Conservation (phyloP, 2,113 vertebrate genomes). For the Myodes glareolus region DNA sequence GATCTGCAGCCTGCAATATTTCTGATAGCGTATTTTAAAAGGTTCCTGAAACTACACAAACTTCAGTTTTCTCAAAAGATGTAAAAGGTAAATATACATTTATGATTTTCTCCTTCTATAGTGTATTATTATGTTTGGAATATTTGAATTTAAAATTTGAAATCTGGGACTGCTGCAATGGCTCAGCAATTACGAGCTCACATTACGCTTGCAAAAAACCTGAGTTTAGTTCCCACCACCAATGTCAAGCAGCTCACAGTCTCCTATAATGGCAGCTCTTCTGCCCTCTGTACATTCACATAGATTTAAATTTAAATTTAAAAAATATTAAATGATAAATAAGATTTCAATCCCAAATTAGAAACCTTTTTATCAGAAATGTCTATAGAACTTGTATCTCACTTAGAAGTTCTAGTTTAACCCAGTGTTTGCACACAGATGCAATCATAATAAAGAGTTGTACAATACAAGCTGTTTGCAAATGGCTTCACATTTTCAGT, state of each 20-base stretch:
- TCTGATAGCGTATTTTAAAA: slow-evolving; percentile 58
- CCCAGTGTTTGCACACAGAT: background rate
- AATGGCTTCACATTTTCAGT: background rate
- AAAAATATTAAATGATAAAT: background rate
- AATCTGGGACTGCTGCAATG: background rate
- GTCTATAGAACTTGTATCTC: background rate
- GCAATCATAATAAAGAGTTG: background rate
- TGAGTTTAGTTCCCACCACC: background rate
- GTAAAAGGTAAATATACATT: slow-evolving; percentile 41
- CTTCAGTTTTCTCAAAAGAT: slow-evolving; percentile 45
- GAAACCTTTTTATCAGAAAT: background rate
- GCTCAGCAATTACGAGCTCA: background rate
- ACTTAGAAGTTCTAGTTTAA: background rate
- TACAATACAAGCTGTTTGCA: background rate
- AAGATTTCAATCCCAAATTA: background rate
- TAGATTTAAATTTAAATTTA: background rate
- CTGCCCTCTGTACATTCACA: background rate
- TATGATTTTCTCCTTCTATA: slow-evolving; percentile 16
- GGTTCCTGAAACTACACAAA: slow-evolving; percentile 38
- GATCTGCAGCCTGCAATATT: slow-evolving; percentile 40
- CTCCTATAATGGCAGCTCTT: background rate
- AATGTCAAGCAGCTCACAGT: background rate
- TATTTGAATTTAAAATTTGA: slow-evolving; percentile 53
- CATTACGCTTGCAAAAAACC: background rate
- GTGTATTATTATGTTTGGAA: background rate